Percentiles rank a stretch among this genome's conserved stretches.
Conservation (phyloP, 2,113 vertebrate species). For the Sakesphorus luctuosus region DNA sequence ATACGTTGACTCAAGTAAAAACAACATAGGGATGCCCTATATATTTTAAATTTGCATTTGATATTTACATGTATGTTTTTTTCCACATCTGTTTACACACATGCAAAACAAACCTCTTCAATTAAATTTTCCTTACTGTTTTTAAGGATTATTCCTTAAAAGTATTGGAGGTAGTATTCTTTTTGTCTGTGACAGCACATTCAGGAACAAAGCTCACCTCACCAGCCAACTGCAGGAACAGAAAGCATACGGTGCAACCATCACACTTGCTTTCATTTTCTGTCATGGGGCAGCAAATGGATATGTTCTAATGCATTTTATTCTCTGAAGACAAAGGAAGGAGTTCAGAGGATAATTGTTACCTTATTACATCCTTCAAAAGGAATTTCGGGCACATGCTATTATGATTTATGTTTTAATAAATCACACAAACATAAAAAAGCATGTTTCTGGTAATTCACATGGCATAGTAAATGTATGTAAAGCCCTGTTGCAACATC, state of each 20-base stretch:
- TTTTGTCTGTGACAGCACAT: neutral
- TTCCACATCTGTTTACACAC: neutral
- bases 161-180: neutral
- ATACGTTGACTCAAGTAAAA: neutral
- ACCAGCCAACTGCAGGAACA: neutral
- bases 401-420: constrained; percentile 35
- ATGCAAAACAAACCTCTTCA: neutral
- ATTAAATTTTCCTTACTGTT: neutral
- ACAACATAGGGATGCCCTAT: neutral
- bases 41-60: neutral
- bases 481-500: neutral
- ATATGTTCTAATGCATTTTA: constrained; percentile 22
- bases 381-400: constrained; percentile 8
- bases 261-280: constrained; percentile 3
- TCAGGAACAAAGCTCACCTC: neutral
- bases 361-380: constrained; percentile 1
- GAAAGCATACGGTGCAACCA: neutral
- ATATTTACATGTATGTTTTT: neutral
- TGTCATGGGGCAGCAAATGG: neutral
- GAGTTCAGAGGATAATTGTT: constrained; percentile 50
- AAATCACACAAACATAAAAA: neutral
- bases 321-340: constrained; percentile 25
- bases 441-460: neutral
- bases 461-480: neutral
- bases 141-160: neutral